Percentiles rank a stretch among this genome's conserved stretches.
Evolutionary conservation across 2,113 vertebrate genomes (phyloP).

Genomic region (Smithornis capensis): DNA sequence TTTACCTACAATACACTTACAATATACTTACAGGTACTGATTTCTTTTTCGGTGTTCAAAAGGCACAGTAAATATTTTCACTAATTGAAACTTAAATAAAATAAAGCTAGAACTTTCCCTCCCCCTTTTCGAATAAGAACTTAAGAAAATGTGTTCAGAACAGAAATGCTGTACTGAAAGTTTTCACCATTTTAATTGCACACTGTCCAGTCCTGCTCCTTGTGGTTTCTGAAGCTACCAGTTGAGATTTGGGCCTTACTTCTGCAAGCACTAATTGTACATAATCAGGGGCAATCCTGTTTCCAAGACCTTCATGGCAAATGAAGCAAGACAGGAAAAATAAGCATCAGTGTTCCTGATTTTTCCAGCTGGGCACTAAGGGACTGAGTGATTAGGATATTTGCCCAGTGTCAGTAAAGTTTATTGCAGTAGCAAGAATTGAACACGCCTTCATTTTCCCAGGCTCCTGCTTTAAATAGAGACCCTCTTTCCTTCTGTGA

Average conservation of each 20-base stretch:
- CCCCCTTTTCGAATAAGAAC: not conserved
- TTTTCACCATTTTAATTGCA: not conserved
- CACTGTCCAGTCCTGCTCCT: not conserved
- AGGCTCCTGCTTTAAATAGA: not conserved
- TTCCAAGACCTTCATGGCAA: slow-evolving; percentile 4
- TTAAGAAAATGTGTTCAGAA: slow-evolving; percentile 4
- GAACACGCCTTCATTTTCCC: slow-evolving; percentile 5
- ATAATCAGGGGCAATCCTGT: not conserved
- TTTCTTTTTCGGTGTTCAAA: not conserved
- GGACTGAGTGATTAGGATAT: not conserved
- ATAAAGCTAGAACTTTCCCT: not conserved
- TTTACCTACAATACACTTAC: not conserved
- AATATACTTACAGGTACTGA: not conserved
- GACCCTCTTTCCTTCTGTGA: slow-evolving; percentile 6
- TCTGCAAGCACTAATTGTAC: not conserved
- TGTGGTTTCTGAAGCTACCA: not conserved
- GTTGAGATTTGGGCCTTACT: not conserved
- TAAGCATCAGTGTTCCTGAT: not conserved
- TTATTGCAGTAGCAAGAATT: slow-evolving; percentile 13
- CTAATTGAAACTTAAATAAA: not conserved
- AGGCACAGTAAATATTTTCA: not conserved
- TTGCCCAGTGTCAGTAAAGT: not conserved
- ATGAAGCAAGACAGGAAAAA: slow-evolving; percentile 32
- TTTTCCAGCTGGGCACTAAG: not conserved
- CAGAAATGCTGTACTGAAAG: not conserved